Percentiles rank a stretch among this genome's conserved stretches.
These are phyloP conservation scores for Phthorimaea operculella DNA, from an alignment of 1,140 invertebrate genomes.

Conservation along the genomic window DNA sequence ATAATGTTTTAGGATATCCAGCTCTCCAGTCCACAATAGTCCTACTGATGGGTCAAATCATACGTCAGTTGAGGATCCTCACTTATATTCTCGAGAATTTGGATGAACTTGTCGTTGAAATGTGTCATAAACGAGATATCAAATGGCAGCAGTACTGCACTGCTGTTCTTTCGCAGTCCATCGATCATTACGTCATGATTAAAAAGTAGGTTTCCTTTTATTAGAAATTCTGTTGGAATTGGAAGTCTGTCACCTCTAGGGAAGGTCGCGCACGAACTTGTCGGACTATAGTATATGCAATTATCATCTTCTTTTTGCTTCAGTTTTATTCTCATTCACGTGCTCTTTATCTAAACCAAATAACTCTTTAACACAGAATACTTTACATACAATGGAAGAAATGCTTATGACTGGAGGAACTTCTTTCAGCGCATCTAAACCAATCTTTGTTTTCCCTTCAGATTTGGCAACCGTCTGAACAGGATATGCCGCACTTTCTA, in stretches of 20 bases:
- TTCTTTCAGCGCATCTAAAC: no score
- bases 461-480: slow-evolving; percentile 45
- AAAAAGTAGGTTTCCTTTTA: no score
- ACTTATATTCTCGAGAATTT: slow-evolving; percentile 40
- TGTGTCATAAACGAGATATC: slow-evolving; percentile 17
- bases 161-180: slow-evolving; percentile 38
- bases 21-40: slow-evolving; percentile 48
- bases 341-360: no score
- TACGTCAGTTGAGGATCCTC: slow-evolving; percentile 43
- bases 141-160: slow-evolving; percentile 35
- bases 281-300: no score
- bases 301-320: no score
- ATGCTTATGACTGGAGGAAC: no score
- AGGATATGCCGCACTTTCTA: slow-evolving; percentile 49
- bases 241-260: no score
- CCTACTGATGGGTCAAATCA: slow-evolving; percentile 40
- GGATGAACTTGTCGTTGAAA: slow-evolving; percentile 35
- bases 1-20: slow-evolving; percentile 42
- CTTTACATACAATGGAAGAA: no score
- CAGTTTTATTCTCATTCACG: no score
- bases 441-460: slow-evolving; percentile 17
- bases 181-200: slow-evolving; percentile 40
- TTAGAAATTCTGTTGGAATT: no score
- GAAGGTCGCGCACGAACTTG: no score
- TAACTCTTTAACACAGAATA: no score